Conservation (phyloP, 2,888 invertebrate species). For the Scaptomyza reducta region DNA sequence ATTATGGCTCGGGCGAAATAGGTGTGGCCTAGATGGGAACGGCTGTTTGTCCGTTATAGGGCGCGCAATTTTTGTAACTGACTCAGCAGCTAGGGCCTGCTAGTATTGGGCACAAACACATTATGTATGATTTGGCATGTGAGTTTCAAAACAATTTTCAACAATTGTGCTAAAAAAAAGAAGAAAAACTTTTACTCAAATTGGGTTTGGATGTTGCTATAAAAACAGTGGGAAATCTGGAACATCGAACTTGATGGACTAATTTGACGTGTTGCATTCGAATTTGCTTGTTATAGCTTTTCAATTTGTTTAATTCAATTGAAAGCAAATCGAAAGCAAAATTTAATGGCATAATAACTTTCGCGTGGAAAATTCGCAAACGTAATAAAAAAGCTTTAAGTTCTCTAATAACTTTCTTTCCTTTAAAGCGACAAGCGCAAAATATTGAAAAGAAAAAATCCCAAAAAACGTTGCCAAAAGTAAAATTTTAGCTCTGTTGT, state of each 20-base stretch:
- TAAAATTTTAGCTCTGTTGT: slow-evolving; percentile 25
- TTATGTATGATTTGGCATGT: slow-evolving; percentile 20
- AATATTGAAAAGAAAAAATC: not conserved
- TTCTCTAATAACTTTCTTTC: slow-evolving; percentile 19
- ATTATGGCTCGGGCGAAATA: slow-evolving; percentile 58
- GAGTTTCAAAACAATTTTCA: slow-evolving; percentile 24
- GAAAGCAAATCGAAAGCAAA: too few species aligned
- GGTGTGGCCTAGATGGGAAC: slow-evolving; percentile 63
- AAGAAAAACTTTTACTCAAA: not conserved
- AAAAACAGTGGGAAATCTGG: not conserved
- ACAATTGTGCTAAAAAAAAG: slow-evolving; percentile 8
- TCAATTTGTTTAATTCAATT: too few species aligned
- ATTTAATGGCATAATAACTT: slow-evolving; percentile 16
- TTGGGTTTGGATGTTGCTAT: not conserved
- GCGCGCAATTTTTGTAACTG: slow-evolving; percentile 14
- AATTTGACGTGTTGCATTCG: too few species aligned
- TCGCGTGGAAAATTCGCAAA: slow-evolving; percentile 32
- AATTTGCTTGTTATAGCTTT: too few species aligned
- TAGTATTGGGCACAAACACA: slow-evolving; percentile 13
- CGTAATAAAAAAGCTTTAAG: not conserved
- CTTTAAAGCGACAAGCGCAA: slow-evolving; percentile 1
- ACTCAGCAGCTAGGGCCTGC: slow-evolving; percentile 26
- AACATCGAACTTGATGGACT: too few species aligned
- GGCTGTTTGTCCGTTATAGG: slow-evolving; percentile 28
- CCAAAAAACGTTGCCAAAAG: slow-evolving; percentile 1